Conservation (phyloP, 2,888 invertebrate species). For the Glyphotaelius pellucidus region DNA sequence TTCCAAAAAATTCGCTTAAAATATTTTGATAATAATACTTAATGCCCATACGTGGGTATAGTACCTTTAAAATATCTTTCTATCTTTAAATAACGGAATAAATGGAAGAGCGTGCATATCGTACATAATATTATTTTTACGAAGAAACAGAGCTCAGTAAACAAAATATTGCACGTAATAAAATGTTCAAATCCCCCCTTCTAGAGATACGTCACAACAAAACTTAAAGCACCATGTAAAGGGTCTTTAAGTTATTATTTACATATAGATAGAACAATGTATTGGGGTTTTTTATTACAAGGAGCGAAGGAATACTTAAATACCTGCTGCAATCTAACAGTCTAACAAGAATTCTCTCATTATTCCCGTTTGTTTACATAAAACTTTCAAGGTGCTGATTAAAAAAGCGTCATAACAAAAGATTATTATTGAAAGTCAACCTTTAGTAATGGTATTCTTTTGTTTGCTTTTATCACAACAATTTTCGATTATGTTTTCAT, state of each 20-base stretch:
- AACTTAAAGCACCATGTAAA: background rate
- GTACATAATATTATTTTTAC: background rate
- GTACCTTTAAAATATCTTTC: background rate
- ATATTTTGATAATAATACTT: too few species aligned
- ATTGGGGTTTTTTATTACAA: background rate
- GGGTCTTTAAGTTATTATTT: background rate
- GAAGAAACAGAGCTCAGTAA: background rate
- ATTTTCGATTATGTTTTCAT: background rate
- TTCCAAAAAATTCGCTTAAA: background rate
- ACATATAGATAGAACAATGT: background rate
- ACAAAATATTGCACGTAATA: background rate
- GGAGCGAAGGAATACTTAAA: background rate
- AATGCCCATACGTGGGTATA: too few species aligned
- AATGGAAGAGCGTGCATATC: background rate
- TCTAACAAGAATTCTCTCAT: background rate
- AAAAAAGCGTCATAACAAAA: background rate
- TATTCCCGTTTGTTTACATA: background rate
- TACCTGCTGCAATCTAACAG: background rate
- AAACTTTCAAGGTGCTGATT: background rate
- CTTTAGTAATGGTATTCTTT: background rate
- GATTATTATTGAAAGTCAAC: background rate
- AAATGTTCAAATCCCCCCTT: background rate
- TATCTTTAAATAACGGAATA: background rate
- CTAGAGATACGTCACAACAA: background rate
- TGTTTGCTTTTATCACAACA: background rate